A percentile compares a stretch with the other conserved stretches of the same genome.
Conservation (phyloP, 1,140 invertebrate genomes). For the Drosophila persimilis region DNA sequence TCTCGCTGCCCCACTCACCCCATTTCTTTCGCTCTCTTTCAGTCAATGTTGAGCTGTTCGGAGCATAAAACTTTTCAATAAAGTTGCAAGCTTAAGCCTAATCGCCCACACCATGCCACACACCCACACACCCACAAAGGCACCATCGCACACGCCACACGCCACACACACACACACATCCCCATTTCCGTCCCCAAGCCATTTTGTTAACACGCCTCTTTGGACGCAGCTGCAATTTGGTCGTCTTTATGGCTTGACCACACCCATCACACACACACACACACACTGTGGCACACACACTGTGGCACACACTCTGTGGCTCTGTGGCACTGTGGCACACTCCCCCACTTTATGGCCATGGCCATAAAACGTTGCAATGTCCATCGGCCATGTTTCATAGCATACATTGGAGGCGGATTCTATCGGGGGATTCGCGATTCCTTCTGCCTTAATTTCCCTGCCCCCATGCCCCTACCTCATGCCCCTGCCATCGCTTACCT, state of each 20-base stretch:
- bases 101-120: constrained; percentile 41
- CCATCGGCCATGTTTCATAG: constrained; percentile 34
- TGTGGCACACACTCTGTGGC: not conserved
- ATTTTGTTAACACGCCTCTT: no score
- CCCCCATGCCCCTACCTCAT: no score
- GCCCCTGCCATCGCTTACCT: constrained; percentile 48
- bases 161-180: constrained; percentile 3
- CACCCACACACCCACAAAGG: not conserved
- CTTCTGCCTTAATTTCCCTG: not conserved
- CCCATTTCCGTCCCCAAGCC: no score
- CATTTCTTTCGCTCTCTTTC: constrained; percentile 17
- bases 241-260: constrained; percentile 46
- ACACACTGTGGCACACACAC: no score
- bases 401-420: constrained; percentile 12
- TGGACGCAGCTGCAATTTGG: constrained; percentile 40
- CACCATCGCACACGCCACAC: not conserved
- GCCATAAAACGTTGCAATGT: constrained; percentile 48
- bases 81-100: constrained; percentile 68
- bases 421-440: not conserved
- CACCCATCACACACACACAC: constrained; percentile 30
- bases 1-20: constrained; percentile 4
- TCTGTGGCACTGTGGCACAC: not conserved
- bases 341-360: constrained; percentile 46
- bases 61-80: constrained; percentile 67
- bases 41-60: constrained; percentile 15